Conservation (phyloP, 2,797 vertebrate species). For the Hippopotamyrus pictus region DNA sequence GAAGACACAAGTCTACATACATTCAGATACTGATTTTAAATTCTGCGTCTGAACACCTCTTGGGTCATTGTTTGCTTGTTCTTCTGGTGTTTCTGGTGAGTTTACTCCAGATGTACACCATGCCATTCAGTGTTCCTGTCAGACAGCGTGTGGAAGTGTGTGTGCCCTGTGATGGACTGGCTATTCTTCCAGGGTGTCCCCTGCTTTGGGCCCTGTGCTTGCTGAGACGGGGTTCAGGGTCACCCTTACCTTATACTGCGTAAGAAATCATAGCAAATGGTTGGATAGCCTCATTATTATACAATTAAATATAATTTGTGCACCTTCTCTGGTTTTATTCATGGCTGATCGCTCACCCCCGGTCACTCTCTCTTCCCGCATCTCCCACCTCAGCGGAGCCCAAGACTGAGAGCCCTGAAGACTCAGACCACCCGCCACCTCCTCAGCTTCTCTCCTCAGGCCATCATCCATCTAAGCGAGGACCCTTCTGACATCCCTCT, state of each 20-base stretch:
- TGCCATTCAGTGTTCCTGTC: background rate
- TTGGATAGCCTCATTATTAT: background rate
- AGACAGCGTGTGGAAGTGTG: background rate
- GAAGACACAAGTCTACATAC: background rate
- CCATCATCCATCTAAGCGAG: background rate
- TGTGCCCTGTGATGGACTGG: background rate
- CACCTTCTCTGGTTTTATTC: no score
- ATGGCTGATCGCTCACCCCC: no score
- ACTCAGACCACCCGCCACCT: background rate
- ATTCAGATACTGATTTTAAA: background rate
- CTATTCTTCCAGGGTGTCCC: background rate
- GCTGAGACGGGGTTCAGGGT: background rate
- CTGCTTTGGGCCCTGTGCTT: background rate
- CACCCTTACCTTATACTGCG: background rate
- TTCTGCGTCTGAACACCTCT: background rate
- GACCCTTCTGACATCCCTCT: background rate
- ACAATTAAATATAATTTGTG: no score
- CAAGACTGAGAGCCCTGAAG: no score
- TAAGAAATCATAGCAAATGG: background rate
- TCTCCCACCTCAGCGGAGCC: no score
- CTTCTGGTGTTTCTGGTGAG: background rate
- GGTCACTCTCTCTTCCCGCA: no score
- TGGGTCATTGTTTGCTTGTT: background rate
- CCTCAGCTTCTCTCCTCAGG: background rate
- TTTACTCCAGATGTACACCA: background rate